Conservation (phyloP, 2,888 invertebrate species). For the Magallana nippona region DNA sequence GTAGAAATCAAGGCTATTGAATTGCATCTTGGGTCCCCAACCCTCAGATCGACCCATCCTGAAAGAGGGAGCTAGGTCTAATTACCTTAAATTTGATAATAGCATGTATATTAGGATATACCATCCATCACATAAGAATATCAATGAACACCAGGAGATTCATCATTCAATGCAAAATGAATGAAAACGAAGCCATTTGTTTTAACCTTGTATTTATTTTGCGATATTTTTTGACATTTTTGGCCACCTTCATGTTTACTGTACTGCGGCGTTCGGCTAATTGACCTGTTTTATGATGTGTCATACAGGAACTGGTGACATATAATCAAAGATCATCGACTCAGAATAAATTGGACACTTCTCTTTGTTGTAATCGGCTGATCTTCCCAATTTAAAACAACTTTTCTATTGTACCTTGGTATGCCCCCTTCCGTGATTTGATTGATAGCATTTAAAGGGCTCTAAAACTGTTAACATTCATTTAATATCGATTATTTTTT, state of each 20-base stretch:
- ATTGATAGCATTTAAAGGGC: conserved; percentile 23
- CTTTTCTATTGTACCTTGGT: conserved; percentile 3
- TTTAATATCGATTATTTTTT: neutral
- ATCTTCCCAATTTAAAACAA: neutral
- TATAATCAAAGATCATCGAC: neutral
- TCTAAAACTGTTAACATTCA: conserved; percentile 8
- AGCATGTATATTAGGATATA: neutral
- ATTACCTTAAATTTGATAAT: conserved; percentile 31
- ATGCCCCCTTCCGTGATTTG: conserved; percentile 24
- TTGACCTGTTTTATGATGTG: neutral
- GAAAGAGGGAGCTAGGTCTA: neutral
- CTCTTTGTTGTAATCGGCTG: neutral
- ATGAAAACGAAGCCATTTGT: neutral
- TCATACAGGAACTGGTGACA: neutral
- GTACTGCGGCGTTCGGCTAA: neutral
- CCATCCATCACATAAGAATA: neutral
- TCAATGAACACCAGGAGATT: conserved; percentile 7
- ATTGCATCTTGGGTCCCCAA: neutral
- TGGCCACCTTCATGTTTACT: neutral
- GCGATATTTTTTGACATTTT: neutral
- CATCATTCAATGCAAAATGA: conserved; percentile 5
- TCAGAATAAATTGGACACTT: conserved; percentile 8
- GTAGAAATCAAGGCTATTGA: conserved; percentile 15
- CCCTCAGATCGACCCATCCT: neutral
- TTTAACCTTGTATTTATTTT: neutral